phyloP scores from a whole-genome alignment of 2,888 invertebrate species.

The Galerucella calmariensis region DNA sequence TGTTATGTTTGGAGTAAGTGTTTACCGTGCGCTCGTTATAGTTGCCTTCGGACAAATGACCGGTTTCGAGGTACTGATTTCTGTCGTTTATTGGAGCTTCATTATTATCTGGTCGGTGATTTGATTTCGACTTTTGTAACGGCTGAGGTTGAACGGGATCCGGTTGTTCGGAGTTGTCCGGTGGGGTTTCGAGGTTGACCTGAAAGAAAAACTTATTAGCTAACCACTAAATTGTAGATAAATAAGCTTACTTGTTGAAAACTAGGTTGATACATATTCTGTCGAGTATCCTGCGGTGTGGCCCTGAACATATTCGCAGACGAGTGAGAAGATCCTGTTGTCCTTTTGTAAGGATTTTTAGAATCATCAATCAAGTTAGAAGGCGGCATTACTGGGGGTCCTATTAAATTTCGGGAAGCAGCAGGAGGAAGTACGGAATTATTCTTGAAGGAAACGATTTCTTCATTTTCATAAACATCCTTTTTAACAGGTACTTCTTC shows the following conservation, averaged over 20 bases:
- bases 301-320: conserved; percentile 57
- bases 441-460: conserved; percentile 55
- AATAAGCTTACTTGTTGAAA: conserved; percentile 52
- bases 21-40: conserved; percentile 25
- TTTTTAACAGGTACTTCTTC: conserved; percentile 38
- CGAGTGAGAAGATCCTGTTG: conserved; percentile 65
- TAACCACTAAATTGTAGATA: no score
- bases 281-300: conserved; percentile 47
- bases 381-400: conserved; percentile 48
- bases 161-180: conserved; percentile 77
- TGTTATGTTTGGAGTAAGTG: conserved; percentile 16
- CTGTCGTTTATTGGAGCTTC: conserved; percentile 77
- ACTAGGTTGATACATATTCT: conserved; percentile 56
- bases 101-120: conserved; percentile 67
- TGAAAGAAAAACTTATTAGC: neutral
- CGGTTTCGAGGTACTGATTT: conserved; percentile 82
- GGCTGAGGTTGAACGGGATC: conserved; percentile 60
- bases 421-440: conserved; percentile 60
- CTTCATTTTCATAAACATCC: conserved; percentile 55
- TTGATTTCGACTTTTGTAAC: conserved; percentile 32
- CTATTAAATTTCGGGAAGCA: conserved; percentile 49
- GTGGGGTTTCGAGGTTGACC: conserved; percentile 74
- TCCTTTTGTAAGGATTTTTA: conserved; percentile 59
- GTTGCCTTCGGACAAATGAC: conserved; percentile 74
- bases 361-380: conserved; percentile 47